These are phyloP conservation scores for Coelopa pilipes DNA, from an alignment of 2,888 invertebrate genomes.

Conservation along the genomic window DNA sequence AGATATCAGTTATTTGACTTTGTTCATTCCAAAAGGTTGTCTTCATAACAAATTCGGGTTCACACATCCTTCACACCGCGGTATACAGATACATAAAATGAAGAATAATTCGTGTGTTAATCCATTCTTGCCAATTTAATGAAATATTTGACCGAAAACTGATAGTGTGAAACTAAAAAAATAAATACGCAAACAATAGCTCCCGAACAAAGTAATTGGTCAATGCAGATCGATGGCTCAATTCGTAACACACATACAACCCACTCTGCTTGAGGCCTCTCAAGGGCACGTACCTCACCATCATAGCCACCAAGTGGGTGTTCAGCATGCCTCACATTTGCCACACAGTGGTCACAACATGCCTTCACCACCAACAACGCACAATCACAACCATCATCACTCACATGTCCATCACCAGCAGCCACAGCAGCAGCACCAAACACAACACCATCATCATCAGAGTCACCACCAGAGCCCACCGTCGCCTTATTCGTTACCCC, in stretches of 20 bases:
- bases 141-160: not conserved
- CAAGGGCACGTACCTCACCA: conserved; percentile 70
- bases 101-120: too few species aligned
- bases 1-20: conserved; percentile 61
- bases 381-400: conserved; percentile 56
- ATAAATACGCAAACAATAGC: conserved; percentile 2
- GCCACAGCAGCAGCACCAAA: conserved; percentile 31
- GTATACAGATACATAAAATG: conserved; percentile 43
- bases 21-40: conserved; percentile 64
- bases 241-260: conserved; percentile 72
- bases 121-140: not conserved
- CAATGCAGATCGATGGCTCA: conserved; percentile 68
- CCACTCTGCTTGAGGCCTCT: conserved; percentile 71
- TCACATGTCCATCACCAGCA: conserved; percentile 44
- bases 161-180: not conserved
- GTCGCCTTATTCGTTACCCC: conserved; percentile 42
- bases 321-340: conserved; percentile 65
- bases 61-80: conserved; percentile 19
- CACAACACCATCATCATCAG: conserved; percentile 36
- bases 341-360: conserved; percentile 68
- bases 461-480: conserved; percentile 49
- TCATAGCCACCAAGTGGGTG: conserved; percentile 68
- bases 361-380: conserved; percentile 63
- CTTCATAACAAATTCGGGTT: conserved; percentile 20
- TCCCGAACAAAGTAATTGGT: not conserved